Percentiles rank a stretch among this genome's conserved stretches.
Conservation (phyloP, 2,797 vertebrate species). For the Myotis planiceps region DNA sequence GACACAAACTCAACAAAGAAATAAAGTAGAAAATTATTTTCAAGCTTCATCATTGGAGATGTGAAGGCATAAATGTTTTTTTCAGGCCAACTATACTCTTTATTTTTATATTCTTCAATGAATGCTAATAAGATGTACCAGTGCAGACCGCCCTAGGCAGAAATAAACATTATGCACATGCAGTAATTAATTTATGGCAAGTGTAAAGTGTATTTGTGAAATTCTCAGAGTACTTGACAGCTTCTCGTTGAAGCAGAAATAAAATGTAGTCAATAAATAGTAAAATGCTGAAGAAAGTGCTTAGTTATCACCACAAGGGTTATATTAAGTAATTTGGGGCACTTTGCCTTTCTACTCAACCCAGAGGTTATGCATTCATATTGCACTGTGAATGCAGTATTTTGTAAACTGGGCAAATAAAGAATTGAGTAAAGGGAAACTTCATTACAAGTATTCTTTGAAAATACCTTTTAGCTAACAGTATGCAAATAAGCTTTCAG, state of each 20-base stretch:
- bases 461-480: neutral
- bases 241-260: conserved; percentile 58
- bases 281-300: conserved; percentile 46
- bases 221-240: conserved; percentile 53
- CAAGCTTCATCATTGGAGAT: conserved; percentile 38
- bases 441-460: neutral
- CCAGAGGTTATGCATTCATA: conserved; percentile 32
- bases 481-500: neutral
- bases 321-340: conserved; percentile 45
- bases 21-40: conserved; percentile 64
- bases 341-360: neutral
- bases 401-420: conserved; percentile 37
- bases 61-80: conserved; percentile 48
- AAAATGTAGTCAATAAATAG: conserved; percentile 62
- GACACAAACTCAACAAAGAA: conserved; percentile 20
- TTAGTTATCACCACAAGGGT: neutral
- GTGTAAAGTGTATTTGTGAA: conserved; percentile 52
- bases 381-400: neutral
- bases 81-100: conserved; percentile 53
- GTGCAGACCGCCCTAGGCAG: conserved; percentile 42
- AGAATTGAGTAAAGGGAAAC: neutral
- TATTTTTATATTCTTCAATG: conserved; percentile 39
- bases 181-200: conserved; percentile 74
- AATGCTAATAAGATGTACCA: conserved; percentile 58
- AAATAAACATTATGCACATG: conserved; percentile 58